Conservation (phyloP, 2,113 vertebrate species). For the Menura novaehollandiae region DNA sequence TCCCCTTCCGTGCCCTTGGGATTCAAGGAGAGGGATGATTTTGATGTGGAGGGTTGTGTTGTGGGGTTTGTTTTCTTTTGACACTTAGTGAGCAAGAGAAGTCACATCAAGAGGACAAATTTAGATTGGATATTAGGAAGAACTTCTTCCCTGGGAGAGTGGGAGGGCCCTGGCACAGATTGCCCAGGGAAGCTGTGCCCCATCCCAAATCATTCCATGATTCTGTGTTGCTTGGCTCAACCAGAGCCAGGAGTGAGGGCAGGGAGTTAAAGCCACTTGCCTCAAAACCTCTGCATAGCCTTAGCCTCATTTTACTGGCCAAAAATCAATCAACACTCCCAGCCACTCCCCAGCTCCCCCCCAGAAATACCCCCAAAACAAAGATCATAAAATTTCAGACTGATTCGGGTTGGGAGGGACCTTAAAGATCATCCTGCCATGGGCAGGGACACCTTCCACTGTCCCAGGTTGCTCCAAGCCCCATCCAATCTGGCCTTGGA, state of each 20-base stretch:
- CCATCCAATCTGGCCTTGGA: neutral
- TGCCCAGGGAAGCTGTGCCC: neutral
- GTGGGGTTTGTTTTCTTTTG: neutral
- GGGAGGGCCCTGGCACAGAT: neutral
- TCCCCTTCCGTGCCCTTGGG: neutral
- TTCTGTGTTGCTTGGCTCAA: neutral
- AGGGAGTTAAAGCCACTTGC: neutral
- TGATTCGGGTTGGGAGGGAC: neutral
- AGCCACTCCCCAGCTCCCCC: neutral
- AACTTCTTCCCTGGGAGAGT: neutral
- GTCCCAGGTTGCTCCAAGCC: neutral
- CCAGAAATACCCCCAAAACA: neutral
- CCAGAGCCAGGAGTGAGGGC: neutral
- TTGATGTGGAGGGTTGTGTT: neutral
- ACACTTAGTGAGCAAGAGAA: neutral
- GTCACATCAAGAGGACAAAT: neutral
- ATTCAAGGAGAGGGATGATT: neutral
- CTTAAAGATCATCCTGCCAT: fast-evolving
- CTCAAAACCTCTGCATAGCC: neutral
- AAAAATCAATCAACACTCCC: neutral
- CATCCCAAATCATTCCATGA: neutral
- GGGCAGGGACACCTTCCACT: neutral
- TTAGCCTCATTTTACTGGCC: neutral
- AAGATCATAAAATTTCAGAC: neutral
- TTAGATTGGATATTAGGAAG: neutral